These are phyloP conservation scores for Drosophila neonasuta DNA, from an alignment of 2,888 invertebrate species.

Conservation along the genomic window DNA sequence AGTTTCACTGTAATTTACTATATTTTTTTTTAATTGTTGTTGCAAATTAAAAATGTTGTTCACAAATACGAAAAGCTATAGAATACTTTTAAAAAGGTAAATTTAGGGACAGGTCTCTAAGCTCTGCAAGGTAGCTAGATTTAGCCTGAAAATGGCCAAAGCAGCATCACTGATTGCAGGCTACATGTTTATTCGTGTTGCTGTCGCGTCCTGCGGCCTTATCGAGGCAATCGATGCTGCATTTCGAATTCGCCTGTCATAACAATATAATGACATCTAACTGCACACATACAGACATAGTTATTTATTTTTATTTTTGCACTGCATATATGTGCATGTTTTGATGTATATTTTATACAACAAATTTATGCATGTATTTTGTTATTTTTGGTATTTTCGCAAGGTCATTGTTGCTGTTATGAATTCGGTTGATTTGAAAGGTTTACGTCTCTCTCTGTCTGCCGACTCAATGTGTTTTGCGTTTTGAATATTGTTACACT, in stretches of 20 bases:
- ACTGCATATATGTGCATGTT: neutral
- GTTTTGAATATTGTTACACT: constrained; percentile 15
- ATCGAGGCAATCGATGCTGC: constrained; percentile 64
- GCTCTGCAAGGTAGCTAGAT: neutral
- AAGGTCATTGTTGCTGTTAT: constrained; percentile 50
- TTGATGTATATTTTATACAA: constrained; percentile 2
- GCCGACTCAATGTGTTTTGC: constrained; percentile 1
- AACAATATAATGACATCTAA: constrained; percentile 72
- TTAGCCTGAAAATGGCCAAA: neutral
- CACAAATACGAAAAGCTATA: too few relatives aligned
- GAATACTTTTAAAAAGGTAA: too few relatives aligned
- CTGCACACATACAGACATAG: constrained; percentile 9
- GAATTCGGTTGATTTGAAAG: constrained; percentile 49
- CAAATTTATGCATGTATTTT: constrained; percentile 13
- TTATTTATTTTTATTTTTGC: constrained; percentile 14
- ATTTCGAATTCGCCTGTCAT: constrained; percentile 66
- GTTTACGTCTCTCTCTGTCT: neutral
- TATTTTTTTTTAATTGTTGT: too few relatives aligned
- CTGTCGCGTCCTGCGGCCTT: constrained; percentile 26
- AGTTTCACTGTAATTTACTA: too few relatives aligned
- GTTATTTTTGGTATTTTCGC: constrained; percentile 28
- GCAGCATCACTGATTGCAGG: neutral
- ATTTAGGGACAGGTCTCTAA: too few relatives aligned
- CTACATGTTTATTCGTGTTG: constrained; percentile 25
- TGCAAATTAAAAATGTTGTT: too few relatives aligned